phyloP scores from a whole-genome alignment of 1,140 invertebrate genomes.

The Drosophila simulans region DNA sequence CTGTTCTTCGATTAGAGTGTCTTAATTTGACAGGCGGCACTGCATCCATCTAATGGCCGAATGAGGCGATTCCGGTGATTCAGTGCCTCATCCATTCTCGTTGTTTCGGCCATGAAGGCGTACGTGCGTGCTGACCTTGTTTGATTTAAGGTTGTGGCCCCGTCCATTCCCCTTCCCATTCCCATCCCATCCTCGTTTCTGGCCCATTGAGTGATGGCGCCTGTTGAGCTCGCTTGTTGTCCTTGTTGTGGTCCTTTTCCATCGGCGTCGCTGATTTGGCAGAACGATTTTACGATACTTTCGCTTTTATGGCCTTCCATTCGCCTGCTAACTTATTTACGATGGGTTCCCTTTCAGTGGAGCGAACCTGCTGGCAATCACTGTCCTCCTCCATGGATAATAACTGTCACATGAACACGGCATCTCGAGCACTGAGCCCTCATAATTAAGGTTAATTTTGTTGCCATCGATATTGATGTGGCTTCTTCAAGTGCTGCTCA shows the following conservation, averaged over 20 bases:
- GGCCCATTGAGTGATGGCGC: slow-evolving; percentile 41
- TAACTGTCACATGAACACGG: slow-evolving; percentile 31
- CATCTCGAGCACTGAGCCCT: slow-evolving; percentile 32
- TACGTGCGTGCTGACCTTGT: slow-evolving; percentile 45
- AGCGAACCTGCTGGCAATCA: slow-evolving; percentile 19
- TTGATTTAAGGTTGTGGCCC: slow-evolving; percentile 37
- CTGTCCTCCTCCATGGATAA: slow-evolving; percentile 19
- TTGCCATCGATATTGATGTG: slow-evolving; percentile 63
- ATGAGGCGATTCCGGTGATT: slow-evolving; percentile 35
- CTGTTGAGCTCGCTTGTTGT: slow-evolving; percentile 37
- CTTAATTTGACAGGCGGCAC: slow-evolving; percentile 30
- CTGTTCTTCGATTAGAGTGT: slow-evolving; percentile 19
- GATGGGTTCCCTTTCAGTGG: slow-evolving; percentile 7
- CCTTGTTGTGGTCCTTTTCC: slow-evolving; percentile 9
- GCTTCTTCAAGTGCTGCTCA: background rate
- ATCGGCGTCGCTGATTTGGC: slow-evolving; percentile 26
- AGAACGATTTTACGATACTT: slow-evolving; percentile 46
- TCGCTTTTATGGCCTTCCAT: slow-evolving; percentile 41
- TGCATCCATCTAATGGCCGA: slow-evolving; percentile 19
- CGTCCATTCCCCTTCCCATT: background rate
- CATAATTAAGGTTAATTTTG: slow-evolving; percentile 60
- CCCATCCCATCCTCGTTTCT: background rate
- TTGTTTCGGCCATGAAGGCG: slow-evolving; percentile 25
- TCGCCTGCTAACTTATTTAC: slow-evolving; percentile 46
- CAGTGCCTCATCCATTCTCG: slow-evolving; percentile 43